Percentiles rank a stretch among this genome's conserved stretches.
Conservation (phyloP, 2,888 invertebrate genomes). For the Strigamia crassipes region DNA sequence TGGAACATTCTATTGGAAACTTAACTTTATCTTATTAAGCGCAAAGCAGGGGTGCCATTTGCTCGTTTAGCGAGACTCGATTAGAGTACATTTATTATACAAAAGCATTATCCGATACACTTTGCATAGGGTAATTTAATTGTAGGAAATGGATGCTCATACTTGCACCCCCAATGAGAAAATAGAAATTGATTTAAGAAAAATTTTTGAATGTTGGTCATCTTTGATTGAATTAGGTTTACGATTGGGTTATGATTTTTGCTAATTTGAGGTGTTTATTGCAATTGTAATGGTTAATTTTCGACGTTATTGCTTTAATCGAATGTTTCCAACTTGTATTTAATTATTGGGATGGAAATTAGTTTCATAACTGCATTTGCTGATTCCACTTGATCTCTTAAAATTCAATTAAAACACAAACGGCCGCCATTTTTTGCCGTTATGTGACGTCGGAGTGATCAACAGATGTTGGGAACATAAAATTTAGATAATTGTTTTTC, state of each 20-base stretch:
- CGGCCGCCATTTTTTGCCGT: too few species aligned
- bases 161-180: not conserved
- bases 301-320: not conserved
- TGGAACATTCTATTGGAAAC: not conserved
- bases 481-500: too few species aligned
- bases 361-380: not conserved
- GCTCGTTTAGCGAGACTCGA: conserved; percentile 10
- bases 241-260: too few species aligned
- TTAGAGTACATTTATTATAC: not conserved
- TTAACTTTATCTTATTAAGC: not conserved
- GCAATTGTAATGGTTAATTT: not conserved
- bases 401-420: too few species aligned
- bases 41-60: not conserved
- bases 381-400: too few species aligned
- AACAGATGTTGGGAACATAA: too few species aligned
- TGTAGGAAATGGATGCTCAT: not conserved
- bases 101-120: not conserved
- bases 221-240: too few species aligned
- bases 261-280: too few species aligned
- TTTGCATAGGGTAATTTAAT: not conserved
- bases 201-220: too few species aligned
- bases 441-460: too few species aligned
- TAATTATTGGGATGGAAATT: not conserved
- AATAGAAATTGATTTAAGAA: not conserved
- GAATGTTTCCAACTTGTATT: conserved; percentile 1